Conservation (phyloP, 2,797 vertebrate genomes). For the Emydoidea blandingii region DNA sequence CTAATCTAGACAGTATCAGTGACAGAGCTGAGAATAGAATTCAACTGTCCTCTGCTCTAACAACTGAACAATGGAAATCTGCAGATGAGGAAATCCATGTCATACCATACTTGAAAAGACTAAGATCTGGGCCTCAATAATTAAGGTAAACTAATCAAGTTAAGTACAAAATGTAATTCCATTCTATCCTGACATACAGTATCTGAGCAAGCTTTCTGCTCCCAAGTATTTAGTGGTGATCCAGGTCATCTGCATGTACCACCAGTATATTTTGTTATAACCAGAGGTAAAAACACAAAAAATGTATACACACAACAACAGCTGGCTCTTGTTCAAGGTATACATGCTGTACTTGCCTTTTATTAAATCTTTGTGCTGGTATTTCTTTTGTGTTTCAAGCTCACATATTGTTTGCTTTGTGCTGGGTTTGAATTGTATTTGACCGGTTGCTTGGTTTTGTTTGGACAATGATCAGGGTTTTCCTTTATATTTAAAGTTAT, state of each 20-base stretch:
- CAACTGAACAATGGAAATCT: too few species aligned
- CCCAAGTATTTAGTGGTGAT: neutral
- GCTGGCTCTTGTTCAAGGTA: neutral
- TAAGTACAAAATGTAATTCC: neutral
- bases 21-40: too few species aligned
- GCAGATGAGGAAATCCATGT: too few species aligned
- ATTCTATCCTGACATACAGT: conserved; percentile 8
- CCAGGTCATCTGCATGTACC: neutral
- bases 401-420: neutral
- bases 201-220: neutral
- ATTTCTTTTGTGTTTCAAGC: conserved; percentile 3
- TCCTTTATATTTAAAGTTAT: neutral
- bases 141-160: neutral
- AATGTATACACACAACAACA: neutral
- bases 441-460: neutral
- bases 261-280: neutral
- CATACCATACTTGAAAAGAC: too few species aligned
- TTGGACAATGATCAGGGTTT: neutral
- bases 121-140: too few species aligned
- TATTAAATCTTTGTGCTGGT: neutral
- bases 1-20: too few species aligned
- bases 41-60: too few species aligned
- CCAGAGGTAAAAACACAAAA: neutral
- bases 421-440: neutral
- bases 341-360: neutral